These are phyloP conservation scores for Drosophila mauritiana DNA, from an alignment of 1,140 invertebrate species.

Conservation along the genomic window DNA sequence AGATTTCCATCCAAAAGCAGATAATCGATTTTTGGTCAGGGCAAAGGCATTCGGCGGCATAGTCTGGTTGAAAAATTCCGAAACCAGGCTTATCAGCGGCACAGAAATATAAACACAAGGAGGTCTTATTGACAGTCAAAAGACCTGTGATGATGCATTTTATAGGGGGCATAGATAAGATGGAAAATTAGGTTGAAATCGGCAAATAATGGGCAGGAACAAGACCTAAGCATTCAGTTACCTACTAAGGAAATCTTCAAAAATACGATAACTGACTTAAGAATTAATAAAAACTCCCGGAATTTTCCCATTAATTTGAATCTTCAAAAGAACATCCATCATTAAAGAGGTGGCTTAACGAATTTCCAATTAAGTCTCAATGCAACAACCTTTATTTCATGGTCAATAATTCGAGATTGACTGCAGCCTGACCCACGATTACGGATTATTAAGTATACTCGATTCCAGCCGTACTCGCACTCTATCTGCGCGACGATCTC, in stretches of 20 bases:
- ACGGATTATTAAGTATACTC: constrained; percentile 33
- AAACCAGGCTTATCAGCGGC: constrained; percentile 52
- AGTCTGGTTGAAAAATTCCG: constrained; percentile 46
- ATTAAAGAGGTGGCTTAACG: background rate
- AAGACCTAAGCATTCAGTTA: background rate
- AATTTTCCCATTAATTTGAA: too few species aligned
- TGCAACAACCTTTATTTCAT: constrained; percentile 32
- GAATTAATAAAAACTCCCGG: too few species aligned
- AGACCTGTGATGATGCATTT: constrained; percentile 23
- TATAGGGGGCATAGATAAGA: constrained; percentile 20
- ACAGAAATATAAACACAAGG: constrained; percentile 23
- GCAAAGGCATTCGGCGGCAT: constrained; percentile 58
- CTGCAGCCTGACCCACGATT: constrained; percentile 1
- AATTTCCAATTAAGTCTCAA: constrained; percentile 6
- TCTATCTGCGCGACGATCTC: constrained; percentile 88
- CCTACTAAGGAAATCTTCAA: background rate
- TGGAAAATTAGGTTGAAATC: background rate
- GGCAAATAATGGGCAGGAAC: background rate
- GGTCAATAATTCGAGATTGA: constrained; percentile 24
- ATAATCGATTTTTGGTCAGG: too few species aligned
- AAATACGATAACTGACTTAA: background rate
- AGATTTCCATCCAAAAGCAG: background rate
- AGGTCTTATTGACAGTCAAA: constrained; percentile 37
- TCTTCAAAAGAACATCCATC: too few species aligned
- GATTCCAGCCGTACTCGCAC: constrained; percentile 88